Conservation (phyloP, 2,113 vertebrate genomes). For the Bufo gargarizans region DNA sequence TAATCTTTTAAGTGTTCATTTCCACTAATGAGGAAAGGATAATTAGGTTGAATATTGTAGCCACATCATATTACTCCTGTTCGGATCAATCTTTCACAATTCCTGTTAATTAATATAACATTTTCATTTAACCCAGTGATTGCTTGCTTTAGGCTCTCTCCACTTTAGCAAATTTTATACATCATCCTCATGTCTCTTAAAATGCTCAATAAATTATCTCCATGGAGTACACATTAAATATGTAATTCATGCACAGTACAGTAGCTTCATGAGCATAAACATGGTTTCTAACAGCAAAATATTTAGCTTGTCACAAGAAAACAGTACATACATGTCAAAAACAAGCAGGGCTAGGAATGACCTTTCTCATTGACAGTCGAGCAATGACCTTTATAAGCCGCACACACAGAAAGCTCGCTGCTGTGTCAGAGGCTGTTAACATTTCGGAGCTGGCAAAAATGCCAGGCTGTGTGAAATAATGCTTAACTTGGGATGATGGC, state of each 20-base stretch:
- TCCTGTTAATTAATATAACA: not conserved
- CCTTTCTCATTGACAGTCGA: slow-evolving; percentile 53
- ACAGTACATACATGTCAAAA: slow-evolving; percentile 35
- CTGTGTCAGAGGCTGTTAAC: slow-evolving; percentile 57
- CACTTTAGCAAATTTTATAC: not conserved
- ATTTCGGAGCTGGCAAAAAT: slow-evolving; percentile 52
- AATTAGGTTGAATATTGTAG: not conserved
- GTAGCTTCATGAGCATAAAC: not conserved
- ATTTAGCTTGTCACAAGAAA: slow-evolving; percentile 33
- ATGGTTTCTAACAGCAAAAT: slow-evolving; percentile 30
- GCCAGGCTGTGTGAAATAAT: slow-evolving; percentile 44
- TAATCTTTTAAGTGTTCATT: not conserved
- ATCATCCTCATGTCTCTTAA: not conserved
- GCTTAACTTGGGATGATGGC: slow-evolving; percentile 45
- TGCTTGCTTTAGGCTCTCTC: not conserved
- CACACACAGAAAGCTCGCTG: slow-evolving; percentile 48
- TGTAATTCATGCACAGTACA: not conserved
- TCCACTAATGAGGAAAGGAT: not conserved
- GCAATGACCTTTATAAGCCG: slow-evolving; percentile 51
- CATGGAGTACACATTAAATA: not conserved
- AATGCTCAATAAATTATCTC: slow-evolving; percentile 3
- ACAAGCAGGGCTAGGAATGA: slow-evolving; percentile 30
- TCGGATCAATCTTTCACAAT: not conserved
- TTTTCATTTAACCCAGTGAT: not conserved
- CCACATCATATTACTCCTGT: not conserved